Evolutionary conservation across 2,797 vertebrate genomes (phyloP).

Genomic region (Psittacula echo): DNA sequence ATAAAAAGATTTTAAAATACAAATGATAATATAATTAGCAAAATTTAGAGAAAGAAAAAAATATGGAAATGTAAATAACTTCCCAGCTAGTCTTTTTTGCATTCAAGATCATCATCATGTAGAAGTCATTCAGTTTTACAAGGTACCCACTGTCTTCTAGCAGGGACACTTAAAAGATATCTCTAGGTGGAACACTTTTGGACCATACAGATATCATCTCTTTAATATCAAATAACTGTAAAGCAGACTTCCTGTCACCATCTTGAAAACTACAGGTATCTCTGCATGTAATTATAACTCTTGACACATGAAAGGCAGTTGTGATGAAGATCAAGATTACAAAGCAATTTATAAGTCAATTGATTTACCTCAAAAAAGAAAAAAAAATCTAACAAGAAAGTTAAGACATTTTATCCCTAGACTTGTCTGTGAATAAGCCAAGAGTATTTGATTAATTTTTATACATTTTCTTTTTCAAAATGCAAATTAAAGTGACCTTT

Average conservation of each 20-base stretch:
- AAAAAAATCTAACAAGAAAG: not conserved
- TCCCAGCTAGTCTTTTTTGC: not conserved
- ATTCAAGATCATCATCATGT: not conserved
- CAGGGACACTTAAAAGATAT: not conserved
- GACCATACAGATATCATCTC: not conserved
- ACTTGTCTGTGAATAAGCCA: not conserved
- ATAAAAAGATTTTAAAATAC: not conserved
- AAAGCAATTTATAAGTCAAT: not conserved
- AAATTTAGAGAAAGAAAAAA: not conserved
- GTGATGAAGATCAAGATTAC: not conserved
- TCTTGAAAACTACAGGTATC: not conserved
- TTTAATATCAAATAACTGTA: not conserved
- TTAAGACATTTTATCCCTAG: not conserved
- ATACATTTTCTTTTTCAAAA: not conserved
- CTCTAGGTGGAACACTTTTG: not conserved
- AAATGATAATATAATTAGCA: not conserved
- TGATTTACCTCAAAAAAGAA: not conserved
- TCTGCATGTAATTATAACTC: not conserved
- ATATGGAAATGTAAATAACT: not conserved
- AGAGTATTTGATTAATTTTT: conserved; percentile 9
- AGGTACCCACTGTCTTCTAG: not conserved
- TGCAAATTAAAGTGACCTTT: conserved; percentile 33
- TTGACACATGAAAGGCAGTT: not conserved
- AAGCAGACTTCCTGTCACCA: not conserved
- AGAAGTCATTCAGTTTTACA: not conserved